These are phyloP conservation scores for Stenichneumon culpator DNA, from an alignment of 2,888 invertebrate genomes.

Conservation along the genomic window DNA sequence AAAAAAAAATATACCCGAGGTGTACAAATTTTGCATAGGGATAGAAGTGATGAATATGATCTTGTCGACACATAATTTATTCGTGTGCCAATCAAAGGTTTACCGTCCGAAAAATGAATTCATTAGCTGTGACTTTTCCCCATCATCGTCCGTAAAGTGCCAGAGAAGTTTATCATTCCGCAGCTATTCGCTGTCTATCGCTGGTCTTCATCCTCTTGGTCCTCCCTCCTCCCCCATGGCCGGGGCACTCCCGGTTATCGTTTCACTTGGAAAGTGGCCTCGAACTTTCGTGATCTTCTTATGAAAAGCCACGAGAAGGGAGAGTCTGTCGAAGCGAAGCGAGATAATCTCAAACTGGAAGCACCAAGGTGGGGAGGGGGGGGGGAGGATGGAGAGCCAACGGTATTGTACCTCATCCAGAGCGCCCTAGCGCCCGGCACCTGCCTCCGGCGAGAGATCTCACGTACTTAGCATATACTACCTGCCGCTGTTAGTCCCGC, in stretches of 20 bases:
- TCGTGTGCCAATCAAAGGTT: background rate
- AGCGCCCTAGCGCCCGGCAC: constrained; percentile 21
- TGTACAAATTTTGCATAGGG: background rate
- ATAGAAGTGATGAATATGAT: background rate
- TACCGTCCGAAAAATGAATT: constrained; percentile 4
- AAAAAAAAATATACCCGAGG: background rate
- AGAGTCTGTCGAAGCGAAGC: constrained; percentile 36
- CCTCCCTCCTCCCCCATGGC: background rate
- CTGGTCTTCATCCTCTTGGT: background rate
- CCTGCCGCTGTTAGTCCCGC: constrained; percentile 27
- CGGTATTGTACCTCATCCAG: constrained; percentile 18
- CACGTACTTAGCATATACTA: constrained; percentile 54
- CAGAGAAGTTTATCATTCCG: background rate
- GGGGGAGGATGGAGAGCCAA: background rate
- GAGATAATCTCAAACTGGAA: constrained; percentile 36
- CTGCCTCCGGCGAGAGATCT: constrained; percentile 38
- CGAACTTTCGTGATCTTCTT: constrained; percentile 40
- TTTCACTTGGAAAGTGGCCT: constrained; percentile 41
- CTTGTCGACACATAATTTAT: background rate
- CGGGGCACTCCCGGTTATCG: constrained; percentile 28
- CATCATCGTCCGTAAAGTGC: background rate
- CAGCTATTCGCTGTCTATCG: constrained; percentile 7
- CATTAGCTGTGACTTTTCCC: background rate
- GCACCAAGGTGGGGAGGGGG: background rate
- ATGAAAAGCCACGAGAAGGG: constrained; percentile 30